These are phyloP conservation scores for Eclectus roratus DNA, from an alignment of 2,113 vertebrate genomes.

Conservation along the genomic window DNA sequence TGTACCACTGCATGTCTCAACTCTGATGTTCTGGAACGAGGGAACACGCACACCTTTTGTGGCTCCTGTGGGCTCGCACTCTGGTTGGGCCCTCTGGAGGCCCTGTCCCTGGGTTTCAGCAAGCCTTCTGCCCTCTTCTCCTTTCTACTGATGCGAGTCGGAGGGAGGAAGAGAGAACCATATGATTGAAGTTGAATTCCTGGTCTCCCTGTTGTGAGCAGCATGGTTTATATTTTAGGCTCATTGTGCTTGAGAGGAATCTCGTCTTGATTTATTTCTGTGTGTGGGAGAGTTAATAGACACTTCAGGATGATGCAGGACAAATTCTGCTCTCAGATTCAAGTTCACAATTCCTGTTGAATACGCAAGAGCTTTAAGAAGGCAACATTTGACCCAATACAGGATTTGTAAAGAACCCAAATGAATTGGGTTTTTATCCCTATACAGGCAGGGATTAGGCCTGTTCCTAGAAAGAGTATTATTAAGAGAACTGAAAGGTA, in stretches of 20 bases:
- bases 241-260: neutral
- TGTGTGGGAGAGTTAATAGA: neutral
- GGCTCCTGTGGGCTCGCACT: neutral
- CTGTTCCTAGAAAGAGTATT: neutral
- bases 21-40: neutral
- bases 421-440: neutral
- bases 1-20: rapidly evolving
- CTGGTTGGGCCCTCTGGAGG: neutral
- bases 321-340: neutral
- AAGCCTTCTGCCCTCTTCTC: neutral
- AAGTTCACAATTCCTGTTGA: neutral
- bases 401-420: neutral
- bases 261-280: neutral
- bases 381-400: neutral
- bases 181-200: neutral
- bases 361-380: neutral
- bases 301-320: neutral
- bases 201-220: neutral
- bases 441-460: neutral
- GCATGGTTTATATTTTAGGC: neutral
- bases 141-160: neutral
- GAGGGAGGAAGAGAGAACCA: neutral
- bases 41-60: rapidly evolving
- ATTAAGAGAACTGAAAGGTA: neutral
- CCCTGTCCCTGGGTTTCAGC: neutral